These are phyloP conservation scores for Matsumurasca onukii DNA, from an alignment of 1,140 invertebrate genomes.

Conservation along the genomic window DNA sequence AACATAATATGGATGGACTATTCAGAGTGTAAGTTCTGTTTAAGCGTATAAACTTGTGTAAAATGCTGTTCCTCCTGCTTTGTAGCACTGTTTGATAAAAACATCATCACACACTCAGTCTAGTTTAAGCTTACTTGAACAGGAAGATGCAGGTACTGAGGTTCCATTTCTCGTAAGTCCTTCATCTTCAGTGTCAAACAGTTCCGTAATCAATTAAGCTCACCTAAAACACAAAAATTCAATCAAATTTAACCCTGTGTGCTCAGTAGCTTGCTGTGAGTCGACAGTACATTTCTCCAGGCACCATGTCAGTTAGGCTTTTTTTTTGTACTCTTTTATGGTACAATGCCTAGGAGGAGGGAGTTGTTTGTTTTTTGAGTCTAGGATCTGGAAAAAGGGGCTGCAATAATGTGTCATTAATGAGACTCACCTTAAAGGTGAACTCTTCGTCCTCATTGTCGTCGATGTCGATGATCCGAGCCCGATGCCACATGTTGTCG, in stretches of 20 bases:
- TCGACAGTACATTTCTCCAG: too few species aligned
- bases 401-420: background rate
- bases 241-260: too few species aligned
- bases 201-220: background rate
- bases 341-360: too few species aligned
- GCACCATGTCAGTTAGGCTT: too few species aligned
- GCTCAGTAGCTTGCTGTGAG: too few species aligned
- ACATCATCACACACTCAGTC: too few species aligned
- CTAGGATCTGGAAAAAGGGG: background rate
- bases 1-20: too few species aligned
- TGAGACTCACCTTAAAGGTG: background rate
- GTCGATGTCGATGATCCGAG: background rate
- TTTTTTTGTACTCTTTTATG: too few species aligned
- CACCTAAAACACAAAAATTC: background rate
- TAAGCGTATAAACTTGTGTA: too few species aligned
- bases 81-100: too few species aligned
- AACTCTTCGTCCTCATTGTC: background rate
- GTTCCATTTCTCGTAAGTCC: background rate
- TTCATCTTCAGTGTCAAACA: background rate
- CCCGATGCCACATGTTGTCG: background rate
- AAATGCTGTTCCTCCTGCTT: too few species aligned
- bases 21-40: too few species aligned
- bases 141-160: background rate
- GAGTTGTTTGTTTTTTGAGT: background rate
- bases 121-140: background rate